These are phyloP conservation scores for Cygnus buccinator DNA, from an alignment of 2,113 vertebrate genomes.

Conservation along the genomic window DNA sequence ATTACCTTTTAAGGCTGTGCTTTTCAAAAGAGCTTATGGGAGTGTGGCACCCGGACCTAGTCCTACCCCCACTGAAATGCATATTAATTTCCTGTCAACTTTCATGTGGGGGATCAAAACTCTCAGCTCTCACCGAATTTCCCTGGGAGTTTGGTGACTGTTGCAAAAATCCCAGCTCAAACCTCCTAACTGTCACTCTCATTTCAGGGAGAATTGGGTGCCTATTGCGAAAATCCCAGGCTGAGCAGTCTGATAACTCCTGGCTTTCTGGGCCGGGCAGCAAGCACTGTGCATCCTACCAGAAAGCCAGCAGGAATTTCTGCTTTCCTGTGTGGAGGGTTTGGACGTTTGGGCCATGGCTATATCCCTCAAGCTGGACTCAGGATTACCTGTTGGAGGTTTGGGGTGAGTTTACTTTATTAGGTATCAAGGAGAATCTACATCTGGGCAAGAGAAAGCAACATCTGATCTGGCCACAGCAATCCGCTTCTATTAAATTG, in stretches of 20 bases:
- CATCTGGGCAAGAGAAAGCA: background rate
- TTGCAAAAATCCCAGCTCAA: constrained; percentile 62
- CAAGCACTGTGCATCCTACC: background rate
- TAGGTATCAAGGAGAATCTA: background rate
- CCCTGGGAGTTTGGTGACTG: constrained; percentile 1
- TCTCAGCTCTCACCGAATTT: constrained; percentile 37
- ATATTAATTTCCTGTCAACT: constrained; percentile 43
- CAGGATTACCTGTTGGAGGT: background rate
- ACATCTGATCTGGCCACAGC: background rate
- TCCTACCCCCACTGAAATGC: background rate
- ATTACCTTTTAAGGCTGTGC: background rate
- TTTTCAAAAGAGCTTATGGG: constrained; percentile 29
- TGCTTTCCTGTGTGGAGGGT: background rate
- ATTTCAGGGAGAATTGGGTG: constrained; percentile 17
- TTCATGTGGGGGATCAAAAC: constrained; percentile 44
- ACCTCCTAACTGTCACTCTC: constrained; percentile 18
- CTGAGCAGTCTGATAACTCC: constrained; percentile 40
- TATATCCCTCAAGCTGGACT: background rate
- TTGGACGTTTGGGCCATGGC: background rate
- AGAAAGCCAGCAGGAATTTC: background rate
- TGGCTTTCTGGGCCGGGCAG: background rate
- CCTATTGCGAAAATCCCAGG: background rate
- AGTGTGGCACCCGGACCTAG: background rate
- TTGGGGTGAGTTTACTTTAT: background rate
- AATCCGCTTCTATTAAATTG: background rate